Evolutionary conservation across 2,797 vertebrate species (phyloP).

Genomic region (Leucoraja ocellata): DNA sequence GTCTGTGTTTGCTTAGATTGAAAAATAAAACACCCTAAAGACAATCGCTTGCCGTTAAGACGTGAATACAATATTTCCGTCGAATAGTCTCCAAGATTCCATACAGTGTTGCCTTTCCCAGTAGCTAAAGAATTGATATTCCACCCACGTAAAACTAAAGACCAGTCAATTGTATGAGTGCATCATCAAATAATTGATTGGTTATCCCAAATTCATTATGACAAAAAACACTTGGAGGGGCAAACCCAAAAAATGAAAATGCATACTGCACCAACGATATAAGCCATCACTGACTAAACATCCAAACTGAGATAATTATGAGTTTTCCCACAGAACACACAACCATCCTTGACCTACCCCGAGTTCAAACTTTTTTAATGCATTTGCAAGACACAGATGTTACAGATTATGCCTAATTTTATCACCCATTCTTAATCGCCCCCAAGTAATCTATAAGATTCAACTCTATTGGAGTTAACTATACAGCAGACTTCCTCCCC

Average conservation of each 20-base stretch:
- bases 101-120: not conserved
- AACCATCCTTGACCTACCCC: not conserved
- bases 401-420: too few relatives aligned
- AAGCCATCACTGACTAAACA: not conserved
- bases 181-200: not conserved
- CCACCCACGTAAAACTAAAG: not conserved
- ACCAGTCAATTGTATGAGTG: not conserved
- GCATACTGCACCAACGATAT: not conserved
- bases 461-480: too few relatives aligned
- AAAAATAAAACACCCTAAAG: not conserved
- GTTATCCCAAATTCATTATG: not conserved
- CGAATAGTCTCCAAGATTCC: not conserved
- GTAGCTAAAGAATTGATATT: not conserved
- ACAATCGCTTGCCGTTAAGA: not conserved
- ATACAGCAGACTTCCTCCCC: too few relatives aligned
- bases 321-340: not conserved
- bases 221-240: not conserved
- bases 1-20: not conserved
- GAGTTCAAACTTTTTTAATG: not conserved
- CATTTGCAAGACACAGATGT: too few relatives aligned
- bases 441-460: too few relatives aligned
- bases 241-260: not conserved
- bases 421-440: too few relatives aligned
- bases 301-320: not conserved
- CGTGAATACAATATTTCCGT: not conserved